A percentile compares a stretch with the other conserved stretches of the same genome.
phyloP scores from a whole-genome alignment of 1,140 invertebrate genomes.

The Heterodera schachtii region DNA sequence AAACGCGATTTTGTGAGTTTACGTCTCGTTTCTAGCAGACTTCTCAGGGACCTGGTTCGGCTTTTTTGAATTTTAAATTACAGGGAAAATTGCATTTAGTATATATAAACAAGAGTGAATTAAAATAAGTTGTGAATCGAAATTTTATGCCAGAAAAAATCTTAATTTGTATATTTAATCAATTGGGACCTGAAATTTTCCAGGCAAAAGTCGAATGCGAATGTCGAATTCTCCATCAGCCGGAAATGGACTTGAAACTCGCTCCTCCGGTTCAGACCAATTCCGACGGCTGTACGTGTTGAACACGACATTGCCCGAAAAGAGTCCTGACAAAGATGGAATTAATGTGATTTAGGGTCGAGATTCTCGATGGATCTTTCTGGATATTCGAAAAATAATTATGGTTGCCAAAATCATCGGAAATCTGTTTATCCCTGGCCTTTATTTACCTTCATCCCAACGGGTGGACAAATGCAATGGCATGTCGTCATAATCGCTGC shows the following conservation, averaged over 20 bases:
- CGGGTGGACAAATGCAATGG: slow-evolving; percentile 64
- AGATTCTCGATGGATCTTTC: neutral
- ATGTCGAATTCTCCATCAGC: slow-evolving; percentile 60
- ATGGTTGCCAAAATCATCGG: too few species aligned
- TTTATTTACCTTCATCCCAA: slow-evolving; percentile 57
- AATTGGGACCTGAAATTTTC: slow-evolving; percentile 55
- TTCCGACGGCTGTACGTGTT: slow-evolving; percentile 62
- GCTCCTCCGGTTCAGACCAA: slow-evolving; percentile 61
- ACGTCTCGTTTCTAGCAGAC: too few species aligned
- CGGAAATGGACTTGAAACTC: slow-evolving; percentile 61
- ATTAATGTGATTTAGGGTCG: neutral
- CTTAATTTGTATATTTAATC: neutral
- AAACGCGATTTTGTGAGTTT: too few species aligned
- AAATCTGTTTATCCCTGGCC: too few species aligned
- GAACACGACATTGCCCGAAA: slow-evolving; percentile 62
- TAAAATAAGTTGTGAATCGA: too few species aligned
- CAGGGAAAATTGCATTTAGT: too few species aligned
- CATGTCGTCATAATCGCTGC: slow-evolving; percentile 57
- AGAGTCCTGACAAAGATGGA: slow-evolving; percentile 35
- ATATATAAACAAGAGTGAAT: too few species aligned
- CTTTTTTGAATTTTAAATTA: too few species aligned
- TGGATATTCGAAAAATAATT: too few species aligned
- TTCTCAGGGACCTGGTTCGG: too few species aligned
- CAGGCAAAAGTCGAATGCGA: slow-evolving; percentile 60
- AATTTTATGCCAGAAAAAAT: too few species aligned